Evolutionary conservation across 2,888 invertebrate species (phyloP).

Genomic region (Molorchus minor): DNA sequence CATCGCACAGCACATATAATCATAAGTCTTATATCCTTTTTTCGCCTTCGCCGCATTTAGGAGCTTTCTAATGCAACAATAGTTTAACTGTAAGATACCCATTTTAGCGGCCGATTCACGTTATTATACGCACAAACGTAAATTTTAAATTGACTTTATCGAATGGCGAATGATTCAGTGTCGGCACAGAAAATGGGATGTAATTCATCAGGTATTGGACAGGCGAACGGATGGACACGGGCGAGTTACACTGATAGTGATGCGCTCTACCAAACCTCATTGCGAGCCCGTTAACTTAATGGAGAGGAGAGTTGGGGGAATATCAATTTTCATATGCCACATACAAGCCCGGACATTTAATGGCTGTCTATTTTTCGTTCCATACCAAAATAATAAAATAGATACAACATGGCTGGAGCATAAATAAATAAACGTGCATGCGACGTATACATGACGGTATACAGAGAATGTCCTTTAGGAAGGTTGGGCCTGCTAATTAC

Average conservation of each 20-base stretch:
- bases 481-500: no score
- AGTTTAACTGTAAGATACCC: no score
- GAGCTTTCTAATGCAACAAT: no score
- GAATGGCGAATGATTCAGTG: conserved; percentile 24
- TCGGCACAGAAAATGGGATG: conserved; percentile 37
- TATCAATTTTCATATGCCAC: conserved; percentile 30
- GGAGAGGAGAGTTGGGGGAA: conserved; percentile 25
- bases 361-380: conserved; percentile 20
- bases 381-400: conserved; percentile 27
- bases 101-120: no score
- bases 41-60: no score
- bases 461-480: no score
- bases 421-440: conserved; percentile 3
- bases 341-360: conserved; percentile 20
- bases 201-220: conserved; percentile 43
- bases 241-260: conserved; percentile 16
- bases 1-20: no score
- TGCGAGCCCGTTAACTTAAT: conserved; percentile 20
- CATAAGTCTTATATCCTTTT: no score
- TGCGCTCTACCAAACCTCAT: background rate
- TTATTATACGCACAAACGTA: conserved; percentile 30
- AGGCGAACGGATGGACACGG: conserved; percentile 33
- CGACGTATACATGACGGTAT: no score
- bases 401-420: conserved; percentile 3
- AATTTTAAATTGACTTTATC: conserved; percentile 36